These are phyloP conservation scores for Scolopax mira DNA, from an alignment of 2,113 vertebrate genomes.

Conservation along the genomic window DNA sequence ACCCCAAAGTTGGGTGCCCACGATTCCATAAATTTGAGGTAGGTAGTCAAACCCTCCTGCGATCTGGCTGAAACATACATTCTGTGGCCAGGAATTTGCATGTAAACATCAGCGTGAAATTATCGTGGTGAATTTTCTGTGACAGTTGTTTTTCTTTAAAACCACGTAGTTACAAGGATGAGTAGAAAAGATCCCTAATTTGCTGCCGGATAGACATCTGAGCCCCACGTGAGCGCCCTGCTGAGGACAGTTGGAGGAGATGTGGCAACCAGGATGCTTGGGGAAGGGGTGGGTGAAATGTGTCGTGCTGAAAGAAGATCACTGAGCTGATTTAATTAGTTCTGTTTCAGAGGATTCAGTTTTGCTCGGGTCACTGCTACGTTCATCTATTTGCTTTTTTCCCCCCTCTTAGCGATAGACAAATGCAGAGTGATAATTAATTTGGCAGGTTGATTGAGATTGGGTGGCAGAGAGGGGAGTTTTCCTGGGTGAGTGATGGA, in stretches of 20 bases:
- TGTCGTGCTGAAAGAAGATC: background rate
- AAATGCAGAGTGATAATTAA: conserved; percentile 63
- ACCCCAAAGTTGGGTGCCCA: background rate
- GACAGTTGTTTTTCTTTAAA: background rate
- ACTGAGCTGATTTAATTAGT: conserved; percentile 51
- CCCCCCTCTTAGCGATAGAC: background rate
- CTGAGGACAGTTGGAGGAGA: background rate
- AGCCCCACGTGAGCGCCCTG: background rate
- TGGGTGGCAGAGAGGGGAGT: conserved; percentile 29
- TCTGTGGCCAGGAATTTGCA: background rate
- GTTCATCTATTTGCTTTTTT: background rate
- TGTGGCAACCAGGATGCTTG: background rate
- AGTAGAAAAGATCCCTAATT: background rate
- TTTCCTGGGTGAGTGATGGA: conserved; percentile 37
- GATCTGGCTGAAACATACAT: background rate
- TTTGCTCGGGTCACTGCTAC: conserved; percentile 43
- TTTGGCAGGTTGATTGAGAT: conserved; percentile 65
- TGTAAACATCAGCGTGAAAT: background rate
- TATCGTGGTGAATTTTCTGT: background rate
- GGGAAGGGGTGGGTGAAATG: background rate
- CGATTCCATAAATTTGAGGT: background rate
- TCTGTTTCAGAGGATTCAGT: conserved; percentile 41
- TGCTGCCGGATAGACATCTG: background rate
- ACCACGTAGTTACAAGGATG: background rate
- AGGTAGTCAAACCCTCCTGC: background rate